Percentiles rank a stretch among this genome's conserved stretches.
Evolutionary conservation across 2,888 invertebrate species (phyloP).

Genomic region (Beris chalybata): DNA sequence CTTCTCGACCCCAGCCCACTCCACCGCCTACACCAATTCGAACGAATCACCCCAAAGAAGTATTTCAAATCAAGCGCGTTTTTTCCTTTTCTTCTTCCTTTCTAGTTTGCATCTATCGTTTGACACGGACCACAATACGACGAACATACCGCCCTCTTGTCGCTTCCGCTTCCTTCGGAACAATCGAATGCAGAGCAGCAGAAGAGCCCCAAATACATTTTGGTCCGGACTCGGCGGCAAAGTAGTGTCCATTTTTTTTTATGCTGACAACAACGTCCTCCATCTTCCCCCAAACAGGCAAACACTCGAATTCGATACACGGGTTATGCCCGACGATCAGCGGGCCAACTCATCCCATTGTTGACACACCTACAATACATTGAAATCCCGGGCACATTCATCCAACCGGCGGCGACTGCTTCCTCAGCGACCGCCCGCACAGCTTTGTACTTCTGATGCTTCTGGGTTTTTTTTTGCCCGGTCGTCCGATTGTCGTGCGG

Average conservation of each 20-base stretch:
- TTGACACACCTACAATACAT: constrained; percentile 40
- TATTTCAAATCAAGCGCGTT: background rate
- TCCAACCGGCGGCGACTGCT: constrained; percentile 20
- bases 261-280: background rate
- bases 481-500: constrained; percentile 27
- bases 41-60: background rate
- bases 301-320: background rate
- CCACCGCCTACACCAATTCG: background rate
- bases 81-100: constrained; percentile 2
- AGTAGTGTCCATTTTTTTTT: no score
- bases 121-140: constrained; percentile 19
- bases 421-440: no score
- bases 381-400: constrained; percentile 28
- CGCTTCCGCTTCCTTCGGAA: no score
- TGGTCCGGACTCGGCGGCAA: no score
- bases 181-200: no score
- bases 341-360: constrained; percentile 34
- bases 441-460: no score
- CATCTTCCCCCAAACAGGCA: background rate
- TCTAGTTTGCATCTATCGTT: constrained; percentile 21
- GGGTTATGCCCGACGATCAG: constrained; percentile 11
- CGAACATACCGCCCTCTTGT: background rate
- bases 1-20: background rate
- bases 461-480: no score
- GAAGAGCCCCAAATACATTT: no score